Percentiles rank a stretch among this genome's conserved stretches.
Evolutionary conservation across 1,140 invertebrate species (phyloP).

Genomic region (Liolophura sinensis): DNA sequence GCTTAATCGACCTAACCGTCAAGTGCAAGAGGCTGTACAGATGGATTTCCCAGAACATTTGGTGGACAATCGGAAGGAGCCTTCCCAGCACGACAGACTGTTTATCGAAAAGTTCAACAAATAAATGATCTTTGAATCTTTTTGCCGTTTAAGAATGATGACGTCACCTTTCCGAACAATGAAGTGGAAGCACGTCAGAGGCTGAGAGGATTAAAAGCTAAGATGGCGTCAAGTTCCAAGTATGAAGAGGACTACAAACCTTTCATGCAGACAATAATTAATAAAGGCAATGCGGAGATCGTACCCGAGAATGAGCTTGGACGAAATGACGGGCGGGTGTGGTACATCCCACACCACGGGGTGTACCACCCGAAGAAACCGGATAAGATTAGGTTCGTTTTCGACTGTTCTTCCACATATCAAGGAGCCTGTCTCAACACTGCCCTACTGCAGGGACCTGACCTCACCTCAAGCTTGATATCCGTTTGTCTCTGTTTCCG

Average conservation of each 20-base stretch:
- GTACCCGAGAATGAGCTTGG: conserved; percentile 7
- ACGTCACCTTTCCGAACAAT: conserved; percentile 10
- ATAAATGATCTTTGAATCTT: conserved; percentile 8
- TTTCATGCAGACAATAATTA: conserved; percentile 15
- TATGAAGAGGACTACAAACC: conserved; percentile 16
- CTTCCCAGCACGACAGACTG: conserved; percentile 12
- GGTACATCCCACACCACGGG: conserved; percentile 31
- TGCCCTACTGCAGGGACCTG: conserved; percentile 23
- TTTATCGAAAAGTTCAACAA: conserved; percentile 11
- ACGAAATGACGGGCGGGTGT: conserved; percentile 17
- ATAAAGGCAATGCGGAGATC: conserved; percentile 15
- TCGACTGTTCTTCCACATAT: conserved; percentile 23
- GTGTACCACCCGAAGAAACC: no score
- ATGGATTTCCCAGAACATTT: conserved; percentile 16
- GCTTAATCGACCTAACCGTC: no score
- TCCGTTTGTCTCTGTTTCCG: conserved; percentile 21
- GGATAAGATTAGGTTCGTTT: conserved; percentile 25
- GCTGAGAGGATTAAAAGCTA: conserved; percentile 9
- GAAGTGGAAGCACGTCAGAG: conserved; percentile 11
- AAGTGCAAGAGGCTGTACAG: conserved; percentile 15
- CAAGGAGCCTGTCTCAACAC: conserved; percentile 21
- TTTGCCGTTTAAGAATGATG: conserved; percentile 8
- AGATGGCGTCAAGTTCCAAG: conserved; percentile 10
- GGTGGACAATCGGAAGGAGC: conserved; percentile 11
- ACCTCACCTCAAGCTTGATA: conserved; percentile 20